A percentile compares a stretch with the other conserved stretches of the same genome.
Conservation (phyloP, 2,113 vertebrate species). For the Hyla sarda region DNA sequence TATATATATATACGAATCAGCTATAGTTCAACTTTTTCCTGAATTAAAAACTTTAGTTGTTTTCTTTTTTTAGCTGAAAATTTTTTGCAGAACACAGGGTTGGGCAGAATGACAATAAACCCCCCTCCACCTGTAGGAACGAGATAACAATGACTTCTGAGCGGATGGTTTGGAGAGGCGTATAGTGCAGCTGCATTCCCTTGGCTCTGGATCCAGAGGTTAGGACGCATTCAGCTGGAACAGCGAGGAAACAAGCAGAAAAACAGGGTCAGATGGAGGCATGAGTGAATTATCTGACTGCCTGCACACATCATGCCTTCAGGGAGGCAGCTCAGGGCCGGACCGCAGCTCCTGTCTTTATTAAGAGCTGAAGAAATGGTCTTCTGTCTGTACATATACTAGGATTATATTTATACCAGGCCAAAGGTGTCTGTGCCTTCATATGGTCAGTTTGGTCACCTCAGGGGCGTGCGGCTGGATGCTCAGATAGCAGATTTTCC, state of each 20-base stretch:
- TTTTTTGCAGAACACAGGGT: too few species aligned
- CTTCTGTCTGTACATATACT: background rate
- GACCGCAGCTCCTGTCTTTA: constrained; percentile 28
- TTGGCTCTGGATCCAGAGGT: constrained; percentile 24
- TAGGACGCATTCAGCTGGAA: constrained; percentile 51
- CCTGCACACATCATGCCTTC: constrained; percentile 37
- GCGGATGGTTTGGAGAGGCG: constrained; percentile 21
- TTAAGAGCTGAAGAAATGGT: constrained; percentile 13
- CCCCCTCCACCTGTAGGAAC: background rate
- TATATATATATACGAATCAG: too few species aligned
- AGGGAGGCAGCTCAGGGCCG: constrained; percentile 18
- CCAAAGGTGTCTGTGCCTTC: background rate
- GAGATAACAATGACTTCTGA: constrained; percentile 14
- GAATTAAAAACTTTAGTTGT: too few species aligned
- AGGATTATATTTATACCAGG: background rate
- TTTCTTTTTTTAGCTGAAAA: too few species aligned
- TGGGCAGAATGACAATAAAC: too few species aligned
- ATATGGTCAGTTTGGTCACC: too few species aligned
- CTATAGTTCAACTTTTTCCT: too few species aligned
- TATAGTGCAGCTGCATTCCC: constrained; percentile 36
- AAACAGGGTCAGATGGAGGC: constrained; percentile 44
- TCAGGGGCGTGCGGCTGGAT: background rate
- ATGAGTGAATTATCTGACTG: constrained; percentile 38
- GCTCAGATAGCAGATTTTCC: too few species aligned
- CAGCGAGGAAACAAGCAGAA: constrained; percentile 49